Conservation (phyloP, 2,797 vertebrate species). For the Coregonus sp. region DNA sequence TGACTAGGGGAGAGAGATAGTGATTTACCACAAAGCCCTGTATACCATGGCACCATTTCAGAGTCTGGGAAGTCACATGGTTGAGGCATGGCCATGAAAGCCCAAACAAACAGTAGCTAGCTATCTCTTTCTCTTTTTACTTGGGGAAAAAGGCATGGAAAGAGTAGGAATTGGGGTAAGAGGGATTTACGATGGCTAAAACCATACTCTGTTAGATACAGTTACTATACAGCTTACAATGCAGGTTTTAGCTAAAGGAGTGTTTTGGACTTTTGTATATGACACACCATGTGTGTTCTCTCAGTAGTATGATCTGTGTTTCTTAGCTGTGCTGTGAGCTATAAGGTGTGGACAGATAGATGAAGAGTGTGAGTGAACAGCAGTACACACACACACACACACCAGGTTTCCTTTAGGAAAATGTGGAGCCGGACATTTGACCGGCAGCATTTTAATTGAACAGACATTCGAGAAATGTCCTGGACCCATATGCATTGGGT, state of each 20-base stretch:
- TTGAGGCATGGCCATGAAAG: constrained; percentile 62
- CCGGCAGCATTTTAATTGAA: too few relatives aligned
- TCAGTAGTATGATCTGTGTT: background rate
- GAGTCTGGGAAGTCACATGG: constrained; percentile 60
- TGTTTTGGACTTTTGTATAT: background rate
- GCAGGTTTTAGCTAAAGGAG: background rate
- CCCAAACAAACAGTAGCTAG: constrained; percentile 39
- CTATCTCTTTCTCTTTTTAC: constrained; percentile 9
- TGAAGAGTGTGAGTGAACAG: too few relatives aligned
- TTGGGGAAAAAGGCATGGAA: constrained; percentile 26
- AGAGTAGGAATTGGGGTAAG: background rate
- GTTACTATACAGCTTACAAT: background rate
- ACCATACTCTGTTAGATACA: background rate
- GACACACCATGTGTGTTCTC: background rate
- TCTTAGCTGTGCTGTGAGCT: too few relatives aligned
- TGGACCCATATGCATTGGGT: too few relatives aligned
- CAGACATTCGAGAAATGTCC: too few relatives aligned
- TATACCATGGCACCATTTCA: constrained; percentile 65
- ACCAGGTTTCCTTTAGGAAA: background rate
- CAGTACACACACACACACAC: background rate
- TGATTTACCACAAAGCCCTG: constrained; percentile 71
- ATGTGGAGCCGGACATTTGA: too few relatives aligned
- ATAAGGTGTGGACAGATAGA: too few relatives aligned
- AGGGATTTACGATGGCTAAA: background rate
- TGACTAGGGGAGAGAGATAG: constrained; percentile 40